These are phyloP conservation scores for Rhagonycha fulva DNA, from an alignment of 2,888 invertebrate genomes.

Conservation along the genomic window DNA sequence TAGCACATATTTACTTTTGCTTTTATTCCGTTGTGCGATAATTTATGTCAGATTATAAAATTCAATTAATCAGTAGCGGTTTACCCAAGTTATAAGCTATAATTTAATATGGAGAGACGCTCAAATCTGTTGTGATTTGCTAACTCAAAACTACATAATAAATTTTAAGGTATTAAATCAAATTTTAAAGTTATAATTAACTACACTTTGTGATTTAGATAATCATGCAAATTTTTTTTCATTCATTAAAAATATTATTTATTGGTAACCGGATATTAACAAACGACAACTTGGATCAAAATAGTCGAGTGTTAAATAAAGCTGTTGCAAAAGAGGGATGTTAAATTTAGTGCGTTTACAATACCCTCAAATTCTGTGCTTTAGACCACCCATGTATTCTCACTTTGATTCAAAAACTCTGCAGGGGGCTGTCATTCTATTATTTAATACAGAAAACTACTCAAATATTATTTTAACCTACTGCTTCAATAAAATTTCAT, in stretches of 20 bases:
- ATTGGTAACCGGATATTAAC: conserved; percentile 6
- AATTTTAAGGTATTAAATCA: conserved; percentile 1
- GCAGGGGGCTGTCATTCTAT: conserved; percentile 5
- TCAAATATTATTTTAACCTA: not conserved
- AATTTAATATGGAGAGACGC: not conserved
- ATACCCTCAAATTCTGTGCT: not conserved
- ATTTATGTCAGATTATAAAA: conserved; percentile 3
- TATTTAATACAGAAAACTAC: not conserved
- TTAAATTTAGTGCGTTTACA: conserved; percentile 8
- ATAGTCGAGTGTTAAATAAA: conserved; percentile 3
- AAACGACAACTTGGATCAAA: conserved; percentile 7
- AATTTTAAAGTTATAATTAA: conserved; percentile 1
- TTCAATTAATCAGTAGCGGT: conserved; percentile 3
- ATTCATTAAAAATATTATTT: conserved; percentile 4
- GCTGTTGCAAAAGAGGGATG: conserved; percentile 9
- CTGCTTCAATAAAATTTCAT: not conserved
- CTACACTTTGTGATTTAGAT: not conserved
- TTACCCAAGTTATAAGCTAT: conserved; percentile 2
- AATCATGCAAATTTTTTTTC: not conserved
- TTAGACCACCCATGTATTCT: conserved; percentile 12
- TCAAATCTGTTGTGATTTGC: conserved; percentile 3
- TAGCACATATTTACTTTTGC: conserved; percentile 1
- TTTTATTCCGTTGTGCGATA: not conserved
- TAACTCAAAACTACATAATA: conserved; percentile 2
- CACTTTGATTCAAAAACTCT: conserved; percentile 7